phyloP scores from a whole-genome alignment of 2,888 invertebrate species.

The Eupelmus urozonus region DNA sequence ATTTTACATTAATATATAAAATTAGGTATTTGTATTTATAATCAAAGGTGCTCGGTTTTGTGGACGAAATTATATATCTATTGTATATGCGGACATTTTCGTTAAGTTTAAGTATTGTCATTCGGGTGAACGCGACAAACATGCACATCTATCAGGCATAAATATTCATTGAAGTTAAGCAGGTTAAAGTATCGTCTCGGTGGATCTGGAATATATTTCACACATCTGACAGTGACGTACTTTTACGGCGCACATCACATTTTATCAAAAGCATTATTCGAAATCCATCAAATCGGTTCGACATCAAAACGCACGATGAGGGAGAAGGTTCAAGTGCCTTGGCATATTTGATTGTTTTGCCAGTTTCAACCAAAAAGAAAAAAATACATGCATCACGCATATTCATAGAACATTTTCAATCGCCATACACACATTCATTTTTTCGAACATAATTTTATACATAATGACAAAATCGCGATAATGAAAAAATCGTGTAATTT shows the following conservation, averaged over 20 bases:
- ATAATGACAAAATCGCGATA: background rate
- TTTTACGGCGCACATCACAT: conserved; percentile 30
- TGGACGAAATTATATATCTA: conserved; percentile 36
- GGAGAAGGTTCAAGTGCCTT: conserved; percentile 60
- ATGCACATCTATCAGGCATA: background rate
- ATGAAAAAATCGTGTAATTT: no score
- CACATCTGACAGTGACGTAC: conserved; percentile 21
- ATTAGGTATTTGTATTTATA: conserved; percentile 32
- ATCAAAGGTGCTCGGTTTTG: conserved; percentile 47
- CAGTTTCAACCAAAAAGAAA: conserved; percentile 6
- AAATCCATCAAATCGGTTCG: conserved; percentile 21
- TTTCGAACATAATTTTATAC: conserved; percentile 17
- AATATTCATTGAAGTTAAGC: conserved; percentile 11
- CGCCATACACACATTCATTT: conserved; percentile 26
- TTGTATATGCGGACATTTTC: background rate
- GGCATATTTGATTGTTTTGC: conserved; percentile 56
- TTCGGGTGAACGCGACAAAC: background rate
- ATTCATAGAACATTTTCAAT: background rate
- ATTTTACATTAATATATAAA: conserved; percentile 40
- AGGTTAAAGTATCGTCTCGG: background rate
- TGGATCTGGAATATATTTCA: conserved; percentile 43
- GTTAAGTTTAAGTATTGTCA: conserved; percentile 4
- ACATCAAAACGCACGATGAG: conserved; percentile 17
- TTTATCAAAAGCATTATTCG: background rate
- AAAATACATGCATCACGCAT: background rate